phyloP scores from a whole-genome alignment of 92 coral and sea anemone species.

The Nematostella vectensis region DNA sequence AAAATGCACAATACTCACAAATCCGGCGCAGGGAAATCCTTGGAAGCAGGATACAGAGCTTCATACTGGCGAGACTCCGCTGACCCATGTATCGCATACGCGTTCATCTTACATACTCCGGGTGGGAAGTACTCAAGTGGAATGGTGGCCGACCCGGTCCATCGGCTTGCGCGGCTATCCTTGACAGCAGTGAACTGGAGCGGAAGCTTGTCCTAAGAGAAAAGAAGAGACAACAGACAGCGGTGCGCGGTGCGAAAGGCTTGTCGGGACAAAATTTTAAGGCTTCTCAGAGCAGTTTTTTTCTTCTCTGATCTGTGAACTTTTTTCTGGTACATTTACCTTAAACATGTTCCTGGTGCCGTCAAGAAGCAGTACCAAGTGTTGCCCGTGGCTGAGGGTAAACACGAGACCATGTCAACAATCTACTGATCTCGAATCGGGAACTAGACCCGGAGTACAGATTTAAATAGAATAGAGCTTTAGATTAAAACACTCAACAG shows the following conservation, averaged over 20 bases:
- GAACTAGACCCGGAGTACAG: no score
- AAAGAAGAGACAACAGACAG: not conserved
- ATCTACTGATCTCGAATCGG: no score
- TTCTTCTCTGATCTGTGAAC: no score
- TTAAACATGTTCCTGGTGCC: slow-evolving; percentile 85
- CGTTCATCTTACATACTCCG: slow-evolving; percentile 62
- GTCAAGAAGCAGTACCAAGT: slow-evolving; percentile 71
- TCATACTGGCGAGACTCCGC: slow-evolving; percentile 67
- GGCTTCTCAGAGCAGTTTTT: no score
- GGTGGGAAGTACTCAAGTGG: slow-evolving; percentile 91
- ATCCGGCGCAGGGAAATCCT: slow-evolving; percentile 64
- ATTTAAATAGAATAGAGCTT: no score
- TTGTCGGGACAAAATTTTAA: no score
- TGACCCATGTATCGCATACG: slow-evolving; percentile 95
- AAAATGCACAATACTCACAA: slow-evolving; percentile 71
- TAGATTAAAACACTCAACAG: no score
- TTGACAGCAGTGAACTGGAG: slow-evolving; percentile 45
- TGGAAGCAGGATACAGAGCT: slow-evolving; percentile 75
- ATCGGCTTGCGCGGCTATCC: slow-evolving; percentile 30
- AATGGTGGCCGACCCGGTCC: slow-evolving; percentile 78
- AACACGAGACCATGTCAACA: not conserved
- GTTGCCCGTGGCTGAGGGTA: slow-evolving; percentile 82
- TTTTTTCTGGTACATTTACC: slow-evolving; percentile 25
- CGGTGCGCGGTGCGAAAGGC: no score
- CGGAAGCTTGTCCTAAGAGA: slow-evolving; percentile 59